A percentile compares a stretch with the other conserved stretches of the same genome.
These are phyloP conservation scores for Silurus meridionalis DNA, from an alignment of 2,113 vertebrate genomes.

Conservation along the genomic window DNA sequence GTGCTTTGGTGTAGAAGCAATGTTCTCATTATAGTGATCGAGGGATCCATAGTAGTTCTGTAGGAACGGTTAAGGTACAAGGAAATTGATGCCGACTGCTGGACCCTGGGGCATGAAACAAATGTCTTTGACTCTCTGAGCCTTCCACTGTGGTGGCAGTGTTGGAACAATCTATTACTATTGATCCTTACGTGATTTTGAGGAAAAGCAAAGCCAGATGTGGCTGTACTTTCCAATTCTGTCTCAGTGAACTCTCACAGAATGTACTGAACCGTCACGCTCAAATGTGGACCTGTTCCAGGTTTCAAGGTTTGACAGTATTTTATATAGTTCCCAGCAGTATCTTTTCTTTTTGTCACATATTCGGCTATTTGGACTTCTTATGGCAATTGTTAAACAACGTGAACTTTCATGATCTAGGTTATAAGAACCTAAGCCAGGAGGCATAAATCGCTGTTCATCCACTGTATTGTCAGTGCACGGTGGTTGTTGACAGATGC, in stretches of 20 bases:
- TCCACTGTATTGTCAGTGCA: constrained; percentile 3
- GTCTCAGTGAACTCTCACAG: constrained; percentile 13
- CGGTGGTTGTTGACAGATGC: constrained; percentile 5
- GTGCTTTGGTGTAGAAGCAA: constrained; percentile 43
- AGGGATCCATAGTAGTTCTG: constrained; percentile 51
- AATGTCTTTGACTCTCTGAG: constrained; percentile 43
- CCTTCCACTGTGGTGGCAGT: constrained; percentile 23
- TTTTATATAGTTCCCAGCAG: constrained; percentile 5
- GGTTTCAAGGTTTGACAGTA: background rate
- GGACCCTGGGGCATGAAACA: constrained; percentile 45
- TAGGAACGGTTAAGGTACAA: constrained; percentile 49
- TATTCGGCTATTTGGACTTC: background rate
- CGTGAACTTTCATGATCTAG: background rate
- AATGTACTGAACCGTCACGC: constrained; percentile 1
- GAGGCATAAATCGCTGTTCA: background rate
- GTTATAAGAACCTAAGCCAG: constrained; percentile 9
- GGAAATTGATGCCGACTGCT: constrained; percentile 52
- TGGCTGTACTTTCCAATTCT: constrained; percentile 24
- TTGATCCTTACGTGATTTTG: constrained; percentile 36
- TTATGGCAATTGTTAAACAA: background rate
- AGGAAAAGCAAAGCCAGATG: constrained; percentile 39
- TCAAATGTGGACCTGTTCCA: background rate
- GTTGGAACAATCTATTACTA: constrained; percentile 41
- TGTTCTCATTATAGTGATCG: constrained; percentile 46
- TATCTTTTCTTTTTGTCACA: background rate